Percentiles rank a stretch among this genome's conserved stretches.
Conservation (phyloP, 2,113 vertebrate species). For the Rhegmatorhina hoffmannsi region DNA sequence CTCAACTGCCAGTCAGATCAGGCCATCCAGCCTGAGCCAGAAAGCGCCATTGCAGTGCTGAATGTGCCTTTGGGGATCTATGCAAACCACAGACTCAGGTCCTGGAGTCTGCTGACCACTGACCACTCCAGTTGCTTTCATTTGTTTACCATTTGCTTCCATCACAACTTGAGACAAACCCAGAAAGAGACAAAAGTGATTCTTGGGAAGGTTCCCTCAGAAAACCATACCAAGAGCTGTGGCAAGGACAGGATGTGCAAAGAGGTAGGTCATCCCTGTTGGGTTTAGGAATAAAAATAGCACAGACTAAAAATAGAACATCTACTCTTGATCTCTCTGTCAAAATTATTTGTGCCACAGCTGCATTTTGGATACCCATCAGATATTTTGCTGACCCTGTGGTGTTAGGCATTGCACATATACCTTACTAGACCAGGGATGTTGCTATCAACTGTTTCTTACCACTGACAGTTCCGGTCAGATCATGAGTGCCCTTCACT, state of each 20-base stretch:
- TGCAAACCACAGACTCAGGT: neutral
- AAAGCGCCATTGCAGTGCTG: neutral
- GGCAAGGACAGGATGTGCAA: neutral
- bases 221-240: neutral
- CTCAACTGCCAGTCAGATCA: neutral
- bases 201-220: neutral
- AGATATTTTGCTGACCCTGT: neutral
- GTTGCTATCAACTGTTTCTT: neutral
- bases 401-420: neutral
- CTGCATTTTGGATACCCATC: neutral
- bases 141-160: neutral
- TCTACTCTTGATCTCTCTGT: neutral
- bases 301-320: neutral
- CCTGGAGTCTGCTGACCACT: neutral
- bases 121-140: neutral
- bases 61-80: neutral
- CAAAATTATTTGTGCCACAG: neutral
- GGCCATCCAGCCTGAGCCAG: neutral
- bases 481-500: neutral
- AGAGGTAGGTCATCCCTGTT: neutral
- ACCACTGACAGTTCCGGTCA: neutral
- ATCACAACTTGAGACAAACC: neutral
- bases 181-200: neutral
- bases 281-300: neutral
- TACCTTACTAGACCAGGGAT: neutral